A percentile compares a stretch with the other conserved stretches of the same genome.
These are phyloP conservation scores for Battus philenor DNA, from an alignment of 1,140 invertebrate genomes.

Conservation along the genomic window DNA sequence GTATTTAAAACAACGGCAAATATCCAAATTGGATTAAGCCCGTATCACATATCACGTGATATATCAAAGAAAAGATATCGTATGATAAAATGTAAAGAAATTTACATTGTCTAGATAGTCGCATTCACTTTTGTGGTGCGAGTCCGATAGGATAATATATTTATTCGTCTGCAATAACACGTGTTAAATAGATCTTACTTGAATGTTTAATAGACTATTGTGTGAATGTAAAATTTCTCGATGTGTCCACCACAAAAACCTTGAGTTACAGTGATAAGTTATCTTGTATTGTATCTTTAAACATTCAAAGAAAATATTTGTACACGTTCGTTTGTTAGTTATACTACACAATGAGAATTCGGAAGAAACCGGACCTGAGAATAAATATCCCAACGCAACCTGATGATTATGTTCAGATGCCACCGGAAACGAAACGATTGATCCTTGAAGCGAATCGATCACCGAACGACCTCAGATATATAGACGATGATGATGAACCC, in stretches of 20 bases:
- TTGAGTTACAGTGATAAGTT: no score
- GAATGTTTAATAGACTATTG: no score
- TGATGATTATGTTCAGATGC: constrained; percentile 61
- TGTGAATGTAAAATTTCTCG: constrained; percentile 3
- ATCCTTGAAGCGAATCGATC: constrained; percentile 26
- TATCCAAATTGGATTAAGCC: constrained; percentile 4
- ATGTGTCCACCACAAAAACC: not conserved
- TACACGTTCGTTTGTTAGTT: constrained; percentile 1
- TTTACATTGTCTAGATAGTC: constrained; percentile 1
- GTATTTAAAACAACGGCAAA: not conserved
- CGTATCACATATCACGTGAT: constrained; percentile 1
- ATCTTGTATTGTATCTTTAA: no score
- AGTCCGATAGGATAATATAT: not conserved
- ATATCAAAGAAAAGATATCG: constrained; percentile 7
- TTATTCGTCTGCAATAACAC: not conserved
- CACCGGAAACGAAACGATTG: constrained; percentile 10
- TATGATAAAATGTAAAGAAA: constrained; percentile 11
- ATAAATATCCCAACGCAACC: constrained; percentile 56
- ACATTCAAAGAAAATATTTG: constrained; percentile 15
- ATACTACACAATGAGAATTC: constrained; percentile 35
- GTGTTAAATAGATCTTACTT: not conserved
- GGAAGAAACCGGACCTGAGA: constrained; percentile 57
- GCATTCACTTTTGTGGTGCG: not conserved
- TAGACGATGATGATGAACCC: constrained; percentile 36
- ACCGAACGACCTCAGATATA: constrained; percentile 36